Evolutionary conservation across 92 coral and sea anemone genomes (phyloP).

Genomic region (Phenganax stokvisi): DNA sequence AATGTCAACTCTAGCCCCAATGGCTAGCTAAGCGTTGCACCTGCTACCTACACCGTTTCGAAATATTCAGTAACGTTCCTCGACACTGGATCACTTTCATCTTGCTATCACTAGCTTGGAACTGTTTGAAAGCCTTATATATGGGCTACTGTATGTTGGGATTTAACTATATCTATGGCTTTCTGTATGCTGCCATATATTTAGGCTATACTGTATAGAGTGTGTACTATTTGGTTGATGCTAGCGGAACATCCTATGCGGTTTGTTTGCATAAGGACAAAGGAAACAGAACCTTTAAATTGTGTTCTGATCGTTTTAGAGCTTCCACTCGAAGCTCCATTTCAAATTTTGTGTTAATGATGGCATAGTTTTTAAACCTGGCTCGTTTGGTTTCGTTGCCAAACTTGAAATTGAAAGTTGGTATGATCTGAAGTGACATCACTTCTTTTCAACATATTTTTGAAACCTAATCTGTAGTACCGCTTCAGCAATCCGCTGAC

Average conservation of each 20-base stretch:
- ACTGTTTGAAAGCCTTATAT: neutral
- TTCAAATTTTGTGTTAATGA: neutral
- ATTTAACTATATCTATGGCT: slow-evolving; percentile 26
- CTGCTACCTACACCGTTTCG: neutral
- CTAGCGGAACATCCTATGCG: slow-evolving; percentile 3
- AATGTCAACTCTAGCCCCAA: slow-evolving; percentile 16
- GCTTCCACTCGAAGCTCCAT: neutral
- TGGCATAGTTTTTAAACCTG: slow-evolving; percentile 12
- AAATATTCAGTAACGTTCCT: slow-evolving; percentile 3
- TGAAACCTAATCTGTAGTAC: slow-evolving; percentile 18
- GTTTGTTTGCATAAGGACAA: slow-evolving; percentile 36
- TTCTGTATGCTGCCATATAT: slow-evolving; percentile 10
- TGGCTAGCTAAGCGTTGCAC: slow-evolving; percentile 22
- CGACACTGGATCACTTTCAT: slow-evolving; percentile 14
- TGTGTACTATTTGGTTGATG: slow-evolving; percentile 3
- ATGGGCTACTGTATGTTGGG: slow-evolving; percentile 28
- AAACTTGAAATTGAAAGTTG: neutral
- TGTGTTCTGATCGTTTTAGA: slow-evolving; percentile 4
- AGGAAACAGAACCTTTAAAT: slow-evolving; percentile 4
- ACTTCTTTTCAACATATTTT: slow-evolving; percentile 14
- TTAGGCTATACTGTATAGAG: slow-evolving; percentile 7
- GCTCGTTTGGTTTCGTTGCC: neutral
- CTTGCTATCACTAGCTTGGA: neutral
- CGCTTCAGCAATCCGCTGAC: slow-evolving; percentile 32
- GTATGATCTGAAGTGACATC: slow-evolving; percentile 14